Evolutionary conservation across 2,113 vertebrate genomes (phyloP).

Genomic region (Macroglossus sobrinus): DNA sequence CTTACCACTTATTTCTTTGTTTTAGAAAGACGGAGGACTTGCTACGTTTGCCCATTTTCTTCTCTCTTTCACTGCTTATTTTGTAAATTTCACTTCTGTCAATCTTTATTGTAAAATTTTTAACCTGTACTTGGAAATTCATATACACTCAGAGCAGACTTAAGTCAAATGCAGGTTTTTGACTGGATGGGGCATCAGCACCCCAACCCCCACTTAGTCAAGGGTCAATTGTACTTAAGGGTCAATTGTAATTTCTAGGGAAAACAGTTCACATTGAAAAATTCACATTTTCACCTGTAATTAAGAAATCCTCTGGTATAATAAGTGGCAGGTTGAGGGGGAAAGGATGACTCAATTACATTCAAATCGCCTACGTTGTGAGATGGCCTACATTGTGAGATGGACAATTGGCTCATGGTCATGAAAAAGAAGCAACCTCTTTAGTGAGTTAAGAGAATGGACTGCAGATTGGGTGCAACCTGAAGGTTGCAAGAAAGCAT

Average conservation of each 20-base stretch:
- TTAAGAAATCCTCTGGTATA: not conserved
- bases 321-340: not conserved
- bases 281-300: not conserved
- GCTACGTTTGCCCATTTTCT: not conserved
- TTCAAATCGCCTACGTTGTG: not conserved
- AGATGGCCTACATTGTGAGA: not conserved
- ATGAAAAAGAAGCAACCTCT: not conserved
- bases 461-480: rapidly evolving
- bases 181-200: not conserved
- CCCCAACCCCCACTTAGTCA: not conserved
- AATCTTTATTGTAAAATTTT: not conserved
- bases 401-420: not conserved
- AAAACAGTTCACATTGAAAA: not conserved
- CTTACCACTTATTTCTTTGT: not conserved
- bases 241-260: not conserved
- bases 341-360: not conserved
- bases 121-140: not conserved
- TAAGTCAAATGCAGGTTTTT: not conserved
- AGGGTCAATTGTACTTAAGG: not conserved
- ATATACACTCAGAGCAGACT: not conserved
- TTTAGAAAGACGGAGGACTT: not conserved
- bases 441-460: not conserved
- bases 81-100: not conserved
- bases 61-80: not conserved
- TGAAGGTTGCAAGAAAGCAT: not conserved